A percentile compares a stretch with the other conserved stretches of the same genome.
Conservation (phyloP, 1,140 invertebrate species). For the Drosophila yakuba region DNA sequence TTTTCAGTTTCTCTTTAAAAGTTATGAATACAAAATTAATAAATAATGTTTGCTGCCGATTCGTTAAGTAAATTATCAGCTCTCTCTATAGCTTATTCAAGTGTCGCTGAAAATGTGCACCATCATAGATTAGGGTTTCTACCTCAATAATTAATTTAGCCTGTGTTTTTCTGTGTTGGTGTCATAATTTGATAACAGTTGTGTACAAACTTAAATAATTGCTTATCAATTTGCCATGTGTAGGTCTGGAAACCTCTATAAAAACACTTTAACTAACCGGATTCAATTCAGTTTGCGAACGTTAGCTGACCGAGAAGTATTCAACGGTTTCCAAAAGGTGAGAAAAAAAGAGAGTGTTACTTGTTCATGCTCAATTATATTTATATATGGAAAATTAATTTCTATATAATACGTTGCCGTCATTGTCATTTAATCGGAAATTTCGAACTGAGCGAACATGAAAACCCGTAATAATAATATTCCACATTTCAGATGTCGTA, state of each 20-base stretch:
- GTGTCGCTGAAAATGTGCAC: not conserved
- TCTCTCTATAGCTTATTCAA: not conserved
- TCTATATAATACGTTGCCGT: not conserved
- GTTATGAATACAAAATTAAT: not conserved
- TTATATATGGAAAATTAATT: constrained; percentile 13
- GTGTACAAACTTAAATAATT: not conserved
- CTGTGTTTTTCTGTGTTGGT: constrained; percentile 4
- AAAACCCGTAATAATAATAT: constrained; percentile 2
- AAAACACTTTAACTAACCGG: constrained; percentile 19
- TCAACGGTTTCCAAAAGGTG: constrained; percentile 37
- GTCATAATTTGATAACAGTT: constrained; percentile 23
- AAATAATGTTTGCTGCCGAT: not conserved
- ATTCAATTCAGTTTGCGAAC: constrained; percentile 27
- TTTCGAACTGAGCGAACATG: constrained; percentile 4
- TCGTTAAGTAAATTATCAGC: not conserved
- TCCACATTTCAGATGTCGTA: constrained; percentile 69
- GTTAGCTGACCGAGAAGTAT: constrained; percentile 30
- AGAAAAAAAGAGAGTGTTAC: constrained; percentile 14
- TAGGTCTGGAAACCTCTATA: constrained; percentile 22
- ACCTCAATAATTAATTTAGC: constrained; percentile 24
- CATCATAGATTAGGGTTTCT: constrained; percentile 6
- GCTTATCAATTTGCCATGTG: constrained; percentile 12
- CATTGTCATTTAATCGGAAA: not conserved
- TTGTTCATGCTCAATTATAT: not conserved
- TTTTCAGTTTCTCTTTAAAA: not conserved